These are phyloP conservation scores for Syngnathus floridae DNA, from an alignment of 2,113 vertebrate species.

Conservation along the genomic window DNA sequence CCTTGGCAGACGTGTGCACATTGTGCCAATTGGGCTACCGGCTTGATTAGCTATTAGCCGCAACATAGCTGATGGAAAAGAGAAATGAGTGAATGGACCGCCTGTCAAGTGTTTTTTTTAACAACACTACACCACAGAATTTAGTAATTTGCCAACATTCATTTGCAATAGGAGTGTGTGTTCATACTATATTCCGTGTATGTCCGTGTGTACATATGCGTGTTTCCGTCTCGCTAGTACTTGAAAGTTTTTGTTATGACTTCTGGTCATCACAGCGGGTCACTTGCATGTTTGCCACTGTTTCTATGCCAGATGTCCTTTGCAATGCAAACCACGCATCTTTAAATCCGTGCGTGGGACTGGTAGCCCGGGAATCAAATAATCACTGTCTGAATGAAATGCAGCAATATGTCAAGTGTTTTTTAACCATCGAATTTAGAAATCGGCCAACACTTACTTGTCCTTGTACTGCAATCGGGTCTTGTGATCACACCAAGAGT, in stretches of 20 bases:
- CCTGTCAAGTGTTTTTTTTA: constrained; percentile 28
- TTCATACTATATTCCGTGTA: constrained; percentile 37
- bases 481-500: no score
- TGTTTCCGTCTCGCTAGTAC: constrained; percentile 13
- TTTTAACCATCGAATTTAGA: no score
- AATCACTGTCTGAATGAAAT: no score
- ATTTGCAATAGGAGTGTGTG: constrained; percentile 23
- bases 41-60: constrained; percentile 69
- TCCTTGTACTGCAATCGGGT: no score
- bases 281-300: not conserved
- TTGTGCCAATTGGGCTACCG: constrained; percentile 52
- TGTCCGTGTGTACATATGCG: not conserved
- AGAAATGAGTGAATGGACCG: constrained; percentile 22
- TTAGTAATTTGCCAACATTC: constrained; percentile 48
- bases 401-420: no score
- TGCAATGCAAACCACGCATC: no score
- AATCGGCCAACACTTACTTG: no score
- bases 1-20: constrained; percentile 24
- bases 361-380: no score
- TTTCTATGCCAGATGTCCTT: not conserved
- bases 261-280: not conserved
- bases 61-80: constrained; percentile 54
- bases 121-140: constrained; percentile 26
- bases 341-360: no score
- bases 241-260: not conserved